Percentiles rank a stretch among this genome's conserved stretches.
These are phyloP conservation scores for Dryomyza anilis DNA, from an alignment of 2,888 invertebrate species.

Conservation along the genomic window DNA sequence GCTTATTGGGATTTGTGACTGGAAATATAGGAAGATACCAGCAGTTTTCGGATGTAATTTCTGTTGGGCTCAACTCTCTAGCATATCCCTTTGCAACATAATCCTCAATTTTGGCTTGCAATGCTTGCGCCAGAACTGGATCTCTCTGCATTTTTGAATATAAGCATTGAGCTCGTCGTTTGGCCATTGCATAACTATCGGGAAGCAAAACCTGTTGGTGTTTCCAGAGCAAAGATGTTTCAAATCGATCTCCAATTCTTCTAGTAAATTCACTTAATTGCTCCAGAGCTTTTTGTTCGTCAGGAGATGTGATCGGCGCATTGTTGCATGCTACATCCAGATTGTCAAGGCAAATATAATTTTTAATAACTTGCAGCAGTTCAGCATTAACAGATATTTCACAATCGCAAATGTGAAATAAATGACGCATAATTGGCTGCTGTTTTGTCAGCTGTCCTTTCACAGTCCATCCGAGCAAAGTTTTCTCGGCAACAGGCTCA, in stretches of 20 bases:
- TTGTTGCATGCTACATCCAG: neutral
- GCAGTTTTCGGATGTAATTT: slow-evolving; percentile 9
- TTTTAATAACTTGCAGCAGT: slow-evolving; percentile 19
- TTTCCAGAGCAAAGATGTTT: slow-evolving; percentile 24
- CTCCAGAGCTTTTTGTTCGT: neutral
- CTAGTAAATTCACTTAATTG: slow-evolving; percentile 7
- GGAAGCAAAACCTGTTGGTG: neutral
- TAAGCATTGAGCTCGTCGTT: slow-evolving; percentile 16
- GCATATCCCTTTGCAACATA: slow-evolving; percentile 35
- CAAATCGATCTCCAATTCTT: slow-evolving; percentile 16
- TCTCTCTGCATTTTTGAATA: neutral
- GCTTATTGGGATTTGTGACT: slow-evolving; percentile 41
- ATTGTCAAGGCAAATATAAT: slow-evolving; percentile 33
- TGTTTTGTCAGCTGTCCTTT: slow-evolving; percentile 11
- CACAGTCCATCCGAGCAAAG: slow-evolving; percentile 20
- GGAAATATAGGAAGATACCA: slow-evolving; percentile 43
- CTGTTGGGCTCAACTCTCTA: slow-evolving; percentile 21
- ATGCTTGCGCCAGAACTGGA: neutral
- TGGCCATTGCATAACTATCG: slow-evolving; percentile 21
- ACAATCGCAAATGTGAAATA: slow-evolving; percentile 25
- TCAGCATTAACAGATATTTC: slow-evolving; percentile 8
- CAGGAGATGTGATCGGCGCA: neutral
- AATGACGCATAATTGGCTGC: neutral
- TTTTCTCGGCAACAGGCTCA: slow-evolving; percentile 5
- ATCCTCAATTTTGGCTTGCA: slow-evolving; percentile 15